These are phyloP conservation scores for Acrobasis repandana DNA, from an alignment of 2,888 invertebrate genomes.

Conservation along the genomic window DNA sequence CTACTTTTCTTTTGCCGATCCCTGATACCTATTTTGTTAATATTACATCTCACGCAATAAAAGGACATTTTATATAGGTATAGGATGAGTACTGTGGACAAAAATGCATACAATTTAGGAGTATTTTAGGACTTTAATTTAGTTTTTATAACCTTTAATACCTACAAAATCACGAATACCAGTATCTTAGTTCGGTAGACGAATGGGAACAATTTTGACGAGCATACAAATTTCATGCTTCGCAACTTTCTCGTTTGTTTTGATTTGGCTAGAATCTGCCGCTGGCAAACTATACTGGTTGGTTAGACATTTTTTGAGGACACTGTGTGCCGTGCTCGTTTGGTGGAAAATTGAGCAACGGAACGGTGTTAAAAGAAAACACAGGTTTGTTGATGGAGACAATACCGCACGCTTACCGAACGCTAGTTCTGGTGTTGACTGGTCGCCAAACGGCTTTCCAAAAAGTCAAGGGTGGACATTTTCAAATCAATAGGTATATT, in stretches of 20 bases:
- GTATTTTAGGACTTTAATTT: no score
- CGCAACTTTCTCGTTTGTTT: constrained; percentile 34
- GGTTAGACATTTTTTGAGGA: constrained; percentile 34
- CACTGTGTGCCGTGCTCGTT: constrained; percentile 38
- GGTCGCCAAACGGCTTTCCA: background rate
- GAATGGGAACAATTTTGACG: constrained; percentile 23
- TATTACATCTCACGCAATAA: no score
- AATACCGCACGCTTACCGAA: background rate
- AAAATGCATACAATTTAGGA: no score
- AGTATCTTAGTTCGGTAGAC: background rate
- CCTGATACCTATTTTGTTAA: no score
- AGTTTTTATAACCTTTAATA: no score
- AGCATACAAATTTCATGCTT: constrained; percentile 36
- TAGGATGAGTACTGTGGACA: no score
- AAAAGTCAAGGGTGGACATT: background rate
- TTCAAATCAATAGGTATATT: background rate
- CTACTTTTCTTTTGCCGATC: no score
- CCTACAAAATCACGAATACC: no score
- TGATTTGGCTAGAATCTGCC: constrained; percentile 24
- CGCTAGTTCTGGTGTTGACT: no score
- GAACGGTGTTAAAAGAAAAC: constrained; percentile 29
- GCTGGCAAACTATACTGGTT: constrained; percentile 28
- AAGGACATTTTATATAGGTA: no score
- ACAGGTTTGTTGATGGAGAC: background rate
- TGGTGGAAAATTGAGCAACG: constrained; percentile 50